These are phyloP conservation scores for Conger conger DNA, from an alignment of 2,113 vertebrate species.

Conservation along the genomic window DNA sequence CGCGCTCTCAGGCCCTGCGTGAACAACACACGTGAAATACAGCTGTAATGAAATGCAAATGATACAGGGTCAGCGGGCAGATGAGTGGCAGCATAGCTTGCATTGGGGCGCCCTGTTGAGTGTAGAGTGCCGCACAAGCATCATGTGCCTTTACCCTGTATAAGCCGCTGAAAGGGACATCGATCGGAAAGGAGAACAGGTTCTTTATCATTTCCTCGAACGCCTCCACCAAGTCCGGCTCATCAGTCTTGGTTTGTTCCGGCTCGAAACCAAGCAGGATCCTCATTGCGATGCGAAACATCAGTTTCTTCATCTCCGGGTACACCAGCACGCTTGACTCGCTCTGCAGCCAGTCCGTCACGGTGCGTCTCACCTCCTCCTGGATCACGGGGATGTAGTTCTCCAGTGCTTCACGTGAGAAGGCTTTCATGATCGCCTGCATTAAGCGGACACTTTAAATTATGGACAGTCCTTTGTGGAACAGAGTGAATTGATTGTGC, in stretches of 20 bases:
- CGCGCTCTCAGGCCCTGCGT: slow-evolving; percentile 87
- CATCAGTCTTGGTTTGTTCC: slow-evolving; percentile 70
- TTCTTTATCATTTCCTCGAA: slow-evolving; percentile 98
- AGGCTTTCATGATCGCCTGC: slow-evolving; percentile 91
- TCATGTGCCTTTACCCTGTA: slow-evolving; percentile 78
- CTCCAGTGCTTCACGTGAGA: slow-evolving; percentile 87
- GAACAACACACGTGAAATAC: not conserved
- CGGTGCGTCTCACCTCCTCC: slow-evolving; percentile 78
- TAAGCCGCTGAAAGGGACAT: slow-evolving; percentile 92
- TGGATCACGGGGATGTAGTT: slow-evolving; percentile 88
- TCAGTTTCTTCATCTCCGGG: slow-evolving; percentile 92
- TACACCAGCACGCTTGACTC: slow-evolving; percentile 86
- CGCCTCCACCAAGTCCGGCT: slow-evolving; percentile 87
- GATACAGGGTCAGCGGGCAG: not conserved
- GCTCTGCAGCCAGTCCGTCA: slow-evolving; percentile 75
- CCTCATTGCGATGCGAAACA: slow-evolving; percentile 96
- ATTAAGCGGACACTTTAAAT: not conserved
- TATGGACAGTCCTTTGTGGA: not conserved
- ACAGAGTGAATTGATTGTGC: not conserved
- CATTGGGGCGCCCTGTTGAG: not conserved
- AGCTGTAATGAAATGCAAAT: not conserved
- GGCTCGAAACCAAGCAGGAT: slow-evolving; percentile 89
- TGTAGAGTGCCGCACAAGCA: not conserved
- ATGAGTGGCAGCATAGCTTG: not conserved
- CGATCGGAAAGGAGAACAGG: slow-evolving; percentile 93